Evolutionary conservation across 2,888 invertebrate genomes (phyloP).

Genomic region (Heliconius aoede): DNA sequence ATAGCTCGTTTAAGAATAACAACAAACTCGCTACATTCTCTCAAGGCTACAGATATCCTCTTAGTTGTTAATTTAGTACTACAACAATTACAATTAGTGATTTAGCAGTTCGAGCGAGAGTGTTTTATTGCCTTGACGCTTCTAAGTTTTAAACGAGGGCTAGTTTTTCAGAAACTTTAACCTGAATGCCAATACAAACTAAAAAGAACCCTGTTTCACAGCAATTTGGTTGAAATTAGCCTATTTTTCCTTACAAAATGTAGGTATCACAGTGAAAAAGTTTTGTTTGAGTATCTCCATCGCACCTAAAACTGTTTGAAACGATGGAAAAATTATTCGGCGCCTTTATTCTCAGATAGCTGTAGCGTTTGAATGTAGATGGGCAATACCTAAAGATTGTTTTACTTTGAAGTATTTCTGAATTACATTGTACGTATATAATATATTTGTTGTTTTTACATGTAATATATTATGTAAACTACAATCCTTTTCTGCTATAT

Average conservation of each 20-base stretch:
- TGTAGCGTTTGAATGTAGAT: constrained; percentile 43
- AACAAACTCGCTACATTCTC: constrained; percentile 6
- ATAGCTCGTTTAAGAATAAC: not conserved
- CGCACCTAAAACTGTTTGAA: constrained; percentile 59
- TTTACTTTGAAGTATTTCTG: not conserved
- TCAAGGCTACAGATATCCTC: constrained; percentile 16
- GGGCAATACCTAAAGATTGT: constrained; percentile 24
- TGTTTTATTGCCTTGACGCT: constrained; percentile 68
- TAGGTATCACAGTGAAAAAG: constrained; percentile 34
- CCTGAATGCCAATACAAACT: not conserved
- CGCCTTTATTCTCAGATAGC: constrained; percentile 44
- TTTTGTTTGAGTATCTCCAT: constrained; percentile 68
- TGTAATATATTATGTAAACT: not conserved
- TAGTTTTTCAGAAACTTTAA: constrained; percentile 48
- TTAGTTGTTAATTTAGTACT: constrained; percentile 18
- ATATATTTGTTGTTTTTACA: not conserved
- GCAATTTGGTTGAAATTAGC: not conserved
- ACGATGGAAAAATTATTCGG: constrained; percentile 70
- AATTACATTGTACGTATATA: not conserved
- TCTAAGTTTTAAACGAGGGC: constrained; percentile 54
- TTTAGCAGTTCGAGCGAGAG: constrained; percentile 67
- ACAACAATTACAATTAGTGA: constrained; percentile 54
- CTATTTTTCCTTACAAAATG: not conserved
- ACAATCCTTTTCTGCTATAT: too few relatives aligned
- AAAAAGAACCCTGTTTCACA: not conserved